Percentiles rank a stretch among this genome's conserved stretches.
phyloP scores from a whole-genome alignment of 2,888 invertebrate species.

The Danaus chrysippus region DNA sequence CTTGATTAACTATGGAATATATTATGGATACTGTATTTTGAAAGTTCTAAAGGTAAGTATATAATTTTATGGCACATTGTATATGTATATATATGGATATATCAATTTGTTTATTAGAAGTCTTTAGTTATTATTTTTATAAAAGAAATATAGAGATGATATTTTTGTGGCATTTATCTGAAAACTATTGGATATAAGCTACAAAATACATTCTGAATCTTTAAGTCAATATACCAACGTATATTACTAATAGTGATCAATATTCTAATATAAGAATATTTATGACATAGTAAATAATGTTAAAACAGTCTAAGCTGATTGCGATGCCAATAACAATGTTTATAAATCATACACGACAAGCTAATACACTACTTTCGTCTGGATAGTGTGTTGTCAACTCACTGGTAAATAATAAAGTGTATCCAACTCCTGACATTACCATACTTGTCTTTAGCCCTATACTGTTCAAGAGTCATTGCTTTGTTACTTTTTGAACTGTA shows the following conservation, averaged over 20 bases:
- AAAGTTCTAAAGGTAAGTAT: neutral
- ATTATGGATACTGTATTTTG: neutral
- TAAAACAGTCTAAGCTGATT: constrained; percentile 17
- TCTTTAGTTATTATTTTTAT: no score
- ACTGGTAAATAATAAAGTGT: constrained; percentile 54
- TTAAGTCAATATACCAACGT: neutral
- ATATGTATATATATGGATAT: no score
- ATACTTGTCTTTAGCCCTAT: constrained; percentile 62
- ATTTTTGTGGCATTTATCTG: no score
- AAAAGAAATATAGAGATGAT: no score
- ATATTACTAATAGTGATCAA: neutral
- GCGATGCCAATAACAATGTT: constrained; percentile 26
- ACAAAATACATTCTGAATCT: neutral
- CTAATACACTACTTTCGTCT: constrained; percentile 44
- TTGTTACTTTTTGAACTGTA: constrained; percentile 59
- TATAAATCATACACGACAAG: constrained; percentile 21
- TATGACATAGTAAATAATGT: neutral
- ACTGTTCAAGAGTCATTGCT: constrained; percentile 72
- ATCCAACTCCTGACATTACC: constrained; percentile 63
- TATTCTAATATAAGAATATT: neutral
- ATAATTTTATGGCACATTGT: neutral
- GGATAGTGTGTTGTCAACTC: constrained; percentile 53
- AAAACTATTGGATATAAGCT: no score
- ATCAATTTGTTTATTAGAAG: no score
- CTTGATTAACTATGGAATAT: neutral